Conservation (phyloP, 64 coral and sea anemone genomes). For the Cladopsammia gracilis region DNA sequence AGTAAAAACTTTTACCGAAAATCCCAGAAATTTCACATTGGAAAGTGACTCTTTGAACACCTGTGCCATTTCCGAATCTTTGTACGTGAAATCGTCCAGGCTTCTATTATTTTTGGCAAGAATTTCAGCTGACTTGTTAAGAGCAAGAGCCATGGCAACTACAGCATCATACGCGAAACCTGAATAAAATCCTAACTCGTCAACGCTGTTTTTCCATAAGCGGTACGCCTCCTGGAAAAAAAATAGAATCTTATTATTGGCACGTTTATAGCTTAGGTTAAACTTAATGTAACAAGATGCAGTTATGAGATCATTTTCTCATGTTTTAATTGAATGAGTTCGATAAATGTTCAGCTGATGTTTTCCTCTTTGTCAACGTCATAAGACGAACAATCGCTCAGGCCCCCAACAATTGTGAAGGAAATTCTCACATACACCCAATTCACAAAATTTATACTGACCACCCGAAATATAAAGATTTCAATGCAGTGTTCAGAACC, state of each 20-base stretch:
- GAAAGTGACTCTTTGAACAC: conserved; percentile 5
- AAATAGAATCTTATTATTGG: background rate
- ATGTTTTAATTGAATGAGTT: too few species aligned
- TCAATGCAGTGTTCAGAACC: too few species aligned
- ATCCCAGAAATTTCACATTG: conserved; percentile 1
- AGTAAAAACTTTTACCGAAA: background rate
- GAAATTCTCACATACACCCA: too few species aligned
- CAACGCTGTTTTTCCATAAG: conserved; percentile 43
- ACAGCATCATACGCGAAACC: conserved; percentile 69
- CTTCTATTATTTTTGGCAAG: conserved; percentile 12
- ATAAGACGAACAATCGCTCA: too few species aligned
- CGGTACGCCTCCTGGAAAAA: conserved; percentile 21
- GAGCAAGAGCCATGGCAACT: conserved; percentile 57
- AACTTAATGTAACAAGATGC: too few species aligned
- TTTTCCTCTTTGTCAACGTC: too few species aligned
- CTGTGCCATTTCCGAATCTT: conserved; percentile 3
- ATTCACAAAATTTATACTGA: too few species aligned
- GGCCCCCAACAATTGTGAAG: too few species aligned
- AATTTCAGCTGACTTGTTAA: conserved; percentile 7
- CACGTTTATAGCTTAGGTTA: too few species aligned
- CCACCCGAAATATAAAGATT: too few species aligned
- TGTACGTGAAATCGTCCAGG: conserved; percentile 9
- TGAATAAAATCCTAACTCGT: conserved; percentile 61
- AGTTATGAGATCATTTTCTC: too few species aligned
- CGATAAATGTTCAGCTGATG: too few species aligned